Evolutionary conservation across 2,888 invertebrate species (phyloP), one percentile per base, ranked within the genome.

Genomic region (Drosophila subsilvestris): DNA sequence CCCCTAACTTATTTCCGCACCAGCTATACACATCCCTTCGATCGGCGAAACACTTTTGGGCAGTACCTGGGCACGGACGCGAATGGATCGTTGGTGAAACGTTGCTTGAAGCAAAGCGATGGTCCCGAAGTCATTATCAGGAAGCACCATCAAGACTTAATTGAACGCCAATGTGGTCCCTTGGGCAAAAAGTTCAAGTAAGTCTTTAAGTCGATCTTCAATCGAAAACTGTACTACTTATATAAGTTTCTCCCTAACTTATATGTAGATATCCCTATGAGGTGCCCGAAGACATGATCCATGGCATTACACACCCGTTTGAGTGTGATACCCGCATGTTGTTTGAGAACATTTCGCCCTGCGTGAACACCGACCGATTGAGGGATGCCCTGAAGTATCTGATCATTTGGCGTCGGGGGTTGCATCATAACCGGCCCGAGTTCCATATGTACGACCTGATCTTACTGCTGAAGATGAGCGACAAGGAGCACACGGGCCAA

Each of bases 371-470:
- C 2, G 67, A 61, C 4, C 57, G 71, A 5, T 53, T 86, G 12
- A 43, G 78, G 7, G 80, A 79, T 10, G 80, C 87, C 0, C 45
- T 90, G 25, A 66, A 72, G 0, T 73, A 91, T 48, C 56, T 91
- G 1, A 80, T 89, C 42, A 79, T 74, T 42, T 69, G 84, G 49
- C 89, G 90, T 0, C 81, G 76, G 3, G 65, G 54, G n/a, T 65
- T 90, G 12, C 78, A 79, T 20, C 78, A 80, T 20, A 68, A 81
- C 25, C 78, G 78, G 0, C 57, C 67, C 0, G 67, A 85, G 45
- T 88, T 90, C 10, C 75, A 88, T 5, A 80, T 87, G 63, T 56
- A 78, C 17, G 84, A 81, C 58, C 58, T 91, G 22, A 74, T 80
- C 14, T 55, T 73, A 1, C 37, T 74, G 10, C 63, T 90, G 32